A percentile compares a stretch with the other conserved stretches of the same genome.
Conservation (phyloP, 2,113 vertebrate species). For the Sinocyclocheilus rhinocerous region DNA sequence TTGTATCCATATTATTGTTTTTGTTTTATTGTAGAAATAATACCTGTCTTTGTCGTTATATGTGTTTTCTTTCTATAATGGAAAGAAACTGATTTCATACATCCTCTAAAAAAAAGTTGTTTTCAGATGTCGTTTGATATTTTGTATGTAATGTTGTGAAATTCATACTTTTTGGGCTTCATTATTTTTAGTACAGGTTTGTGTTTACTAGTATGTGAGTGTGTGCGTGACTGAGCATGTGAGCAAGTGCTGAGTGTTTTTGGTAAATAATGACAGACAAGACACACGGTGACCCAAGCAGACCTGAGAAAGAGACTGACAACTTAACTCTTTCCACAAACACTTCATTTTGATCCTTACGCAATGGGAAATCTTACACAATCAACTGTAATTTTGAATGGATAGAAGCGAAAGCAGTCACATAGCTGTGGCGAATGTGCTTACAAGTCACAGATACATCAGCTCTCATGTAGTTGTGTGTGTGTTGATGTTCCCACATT, state of each 20-base stretch:
- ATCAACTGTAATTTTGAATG: not conserved
- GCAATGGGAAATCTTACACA: not conserved
- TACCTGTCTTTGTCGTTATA: too few relatives aligned
- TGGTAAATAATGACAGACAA: constrained; percentile 29
- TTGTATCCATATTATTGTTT: too few relatives aligned
- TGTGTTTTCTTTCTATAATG: too few relatives aligned
- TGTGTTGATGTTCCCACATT: constrained; percentile 9
- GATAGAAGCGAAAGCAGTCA: not conserved
- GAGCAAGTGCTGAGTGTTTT: not conserved
- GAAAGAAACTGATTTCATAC: too few relatives aligned
- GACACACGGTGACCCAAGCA: not conserved
- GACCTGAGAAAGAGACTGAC: constrained; percentile 1
- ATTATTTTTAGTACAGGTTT: not conserved
- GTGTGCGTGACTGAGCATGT: not conserved
- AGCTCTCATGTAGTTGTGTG: not conserved
- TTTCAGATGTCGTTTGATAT: not conserved
- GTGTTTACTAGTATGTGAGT: not conserved
- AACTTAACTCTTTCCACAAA: not conserved
- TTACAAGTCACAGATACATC: not conserved
- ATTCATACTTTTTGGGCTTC: too few relatives aligned
- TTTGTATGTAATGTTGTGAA: not conserved
- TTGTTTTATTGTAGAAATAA: too few relatives aligned
- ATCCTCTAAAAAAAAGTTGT: not conserved
- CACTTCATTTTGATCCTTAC: not conserved
- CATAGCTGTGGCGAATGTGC: not conserved